Evolutionary conservation across 2,113 vertebrate species (phyloP).

Genomic region (Recurvirostra avosetta): DNA sequence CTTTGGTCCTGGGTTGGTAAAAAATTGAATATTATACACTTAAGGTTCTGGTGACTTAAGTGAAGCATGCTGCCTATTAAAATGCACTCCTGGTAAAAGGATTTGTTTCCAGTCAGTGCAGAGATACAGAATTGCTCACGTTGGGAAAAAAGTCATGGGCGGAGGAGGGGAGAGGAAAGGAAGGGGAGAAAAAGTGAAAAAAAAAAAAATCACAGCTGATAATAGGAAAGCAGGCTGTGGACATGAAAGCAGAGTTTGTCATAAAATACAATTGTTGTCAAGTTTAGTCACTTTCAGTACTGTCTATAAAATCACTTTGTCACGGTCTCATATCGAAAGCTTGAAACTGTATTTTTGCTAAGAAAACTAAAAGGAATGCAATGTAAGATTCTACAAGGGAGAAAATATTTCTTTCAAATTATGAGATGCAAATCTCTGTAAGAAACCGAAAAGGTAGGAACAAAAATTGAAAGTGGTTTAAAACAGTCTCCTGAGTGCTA

Average conservation of each 20-base stretch:
- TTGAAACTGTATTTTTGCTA: constrained; percentile 66
- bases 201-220: neutral
- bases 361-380: constrained; percentile 49
- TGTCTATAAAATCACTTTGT: constrained; percentile 76
- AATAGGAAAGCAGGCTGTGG: constrained; percentile 61
- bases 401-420: neutral
- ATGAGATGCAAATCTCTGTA: neutral
- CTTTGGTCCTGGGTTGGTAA: constrained; percentile 58
- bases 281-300: constrained; percentile 73
- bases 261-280: constrained; percentile 78
- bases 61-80: constrained; percentile 49
- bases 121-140: constrained; percentile 58
- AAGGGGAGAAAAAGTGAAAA: neutral
- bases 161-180: neutral
- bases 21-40: constrained; percentile 70
- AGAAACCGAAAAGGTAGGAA: neutral
- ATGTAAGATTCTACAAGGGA: neutral
- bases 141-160: neutral
- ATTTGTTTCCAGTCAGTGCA: constrained; percentile 67
- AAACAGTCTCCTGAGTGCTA: neutral
- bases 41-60: constrained; percentile 60
- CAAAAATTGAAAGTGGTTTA: neutral
- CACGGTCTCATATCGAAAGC: constrained; percentile 65
- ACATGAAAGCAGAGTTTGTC: constrained; percentile 76
- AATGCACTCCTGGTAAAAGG: constrained; percentile 66